These are phyloP conservation scores for Carposina sasakii DNA, from an alignment of 1,140 invertebrate species.

Conservation along the genomic window DNA sequence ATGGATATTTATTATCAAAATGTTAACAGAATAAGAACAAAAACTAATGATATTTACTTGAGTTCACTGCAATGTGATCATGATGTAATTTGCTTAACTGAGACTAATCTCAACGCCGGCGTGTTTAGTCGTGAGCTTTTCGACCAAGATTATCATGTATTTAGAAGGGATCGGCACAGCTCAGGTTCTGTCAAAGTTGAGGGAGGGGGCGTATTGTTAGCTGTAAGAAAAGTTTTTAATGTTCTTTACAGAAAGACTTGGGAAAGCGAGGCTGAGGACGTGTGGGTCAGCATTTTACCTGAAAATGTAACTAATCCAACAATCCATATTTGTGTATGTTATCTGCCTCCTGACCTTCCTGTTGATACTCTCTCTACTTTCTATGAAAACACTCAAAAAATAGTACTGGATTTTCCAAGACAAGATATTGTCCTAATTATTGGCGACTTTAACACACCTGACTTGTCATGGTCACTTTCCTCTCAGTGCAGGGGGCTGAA, in stretches of 20 bases:
- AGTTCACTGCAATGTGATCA: background rate
- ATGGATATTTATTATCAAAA: slow-evolving; percentile 2
- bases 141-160: background rate
- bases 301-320: too few species aligned
- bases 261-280: background rate
- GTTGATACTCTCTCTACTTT: background rate
- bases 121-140: background rate
- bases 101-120: background rate
- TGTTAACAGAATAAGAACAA: background rate
- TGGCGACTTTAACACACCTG: background rate
- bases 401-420: background rate
- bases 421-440: background rate
- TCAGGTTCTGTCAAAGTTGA: background rate
- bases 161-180: background rate
- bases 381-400: background rate
- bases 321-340: background rate
- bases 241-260: background rate
- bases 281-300: background rate
- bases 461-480: background rate
- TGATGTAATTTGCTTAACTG: background rate
- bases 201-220: background rate
- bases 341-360: background rate
- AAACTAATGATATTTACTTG: background rate
- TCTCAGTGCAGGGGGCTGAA: background rate
- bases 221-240: background rate